These are phyloP conservation scores for Pogonomyrmex californicus DNA, from an alignment of 1,140 invertebrate species.

Conservation along the genomic window DNA sequence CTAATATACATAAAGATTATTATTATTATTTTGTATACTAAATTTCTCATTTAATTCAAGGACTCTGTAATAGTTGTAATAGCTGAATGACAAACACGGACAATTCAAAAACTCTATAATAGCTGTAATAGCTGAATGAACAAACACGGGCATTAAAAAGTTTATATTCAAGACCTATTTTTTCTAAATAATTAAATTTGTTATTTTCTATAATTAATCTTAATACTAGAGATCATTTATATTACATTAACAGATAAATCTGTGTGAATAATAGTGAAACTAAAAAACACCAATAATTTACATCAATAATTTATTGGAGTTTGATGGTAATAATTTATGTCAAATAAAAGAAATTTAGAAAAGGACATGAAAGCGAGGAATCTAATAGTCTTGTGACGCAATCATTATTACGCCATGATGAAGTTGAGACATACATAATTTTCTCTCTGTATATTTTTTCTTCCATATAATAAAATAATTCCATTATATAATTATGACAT, in stretches of 20 bases:
- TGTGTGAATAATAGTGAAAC: too few species aligned
- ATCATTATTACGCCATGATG: background rate
- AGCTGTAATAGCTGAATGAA: background rate
- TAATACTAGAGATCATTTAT: background rate
- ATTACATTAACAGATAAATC: background rate
- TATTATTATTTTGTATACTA: background rate
- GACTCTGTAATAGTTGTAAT: background rate
- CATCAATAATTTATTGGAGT: background rate
- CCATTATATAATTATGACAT: background rate
- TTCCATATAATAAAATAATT: background rate
- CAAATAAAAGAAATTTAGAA: background rate
- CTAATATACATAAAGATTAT: background rate
- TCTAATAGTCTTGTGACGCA: background rate
- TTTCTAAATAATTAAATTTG: background rate
- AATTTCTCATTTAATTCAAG: background rate
- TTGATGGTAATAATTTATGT: background rate
- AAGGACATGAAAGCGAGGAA: background rate
- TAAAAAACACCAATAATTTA: too few species aligned
- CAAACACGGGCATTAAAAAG: background rate
- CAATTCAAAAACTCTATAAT: background rate
- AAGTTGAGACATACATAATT: background rate
- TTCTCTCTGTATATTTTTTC: background rate
- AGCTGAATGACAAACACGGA: background rate
- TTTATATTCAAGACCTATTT: background rate
- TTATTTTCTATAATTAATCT: background rate